Evolutionary conservation across 1,140 invertebrate species (phyloP).

Genomic region (Lamellibrachia luymesi): DNA sequence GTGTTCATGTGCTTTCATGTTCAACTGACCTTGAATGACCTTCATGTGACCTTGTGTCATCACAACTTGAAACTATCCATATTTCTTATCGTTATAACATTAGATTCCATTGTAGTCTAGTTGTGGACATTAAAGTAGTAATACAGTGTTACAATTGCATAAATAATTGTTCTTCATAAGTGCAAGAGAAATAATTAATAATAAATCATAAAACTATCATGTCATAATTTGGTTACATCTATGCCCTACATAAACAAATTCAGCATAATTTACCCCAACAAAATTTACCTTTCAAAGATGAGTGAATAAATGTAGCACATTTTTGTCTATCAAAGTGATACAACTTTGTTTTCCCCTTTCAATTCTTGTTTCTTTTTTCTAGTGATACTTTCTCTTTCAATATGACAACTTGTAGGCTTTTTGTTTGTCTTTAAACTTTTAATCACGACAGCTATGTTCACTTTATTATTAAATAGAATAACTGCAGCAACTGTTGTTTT

Average conservation of each 20-base stretch:
- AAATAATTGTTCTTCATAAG: no score
- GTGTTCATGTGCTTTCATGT: conserved; percentile 4
- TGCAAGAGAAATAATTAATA: no score
- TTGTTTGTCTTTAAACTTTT: background rate
- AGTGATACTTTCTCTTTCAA: background rate
- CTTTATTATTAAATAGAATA: background rate
- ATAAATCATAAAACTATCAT: no score
- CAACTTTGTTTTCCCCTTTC: background rate
- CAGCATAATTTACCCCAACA: background rate
- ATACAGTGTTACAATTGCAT: background rate
- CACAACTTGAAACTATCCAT: background rate
- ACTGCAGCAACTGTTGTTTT: background rate
- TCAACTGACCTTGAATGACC: background rate
- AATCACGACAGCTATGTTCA: background rate
- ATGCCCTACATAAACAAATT: background rate
- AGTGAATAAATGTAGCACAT: background rate
- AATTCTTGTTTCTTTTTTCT: background rate
- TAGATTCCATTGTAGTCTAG: background rate
- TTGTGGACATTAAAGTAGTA: background rate
- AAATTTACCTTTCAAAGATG: background rate
- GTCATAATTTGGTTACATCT: background rate
- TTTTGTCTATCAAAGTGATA: background rate
- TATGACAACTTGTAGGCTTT: background rate
- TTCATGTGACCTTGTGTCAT: background rate
- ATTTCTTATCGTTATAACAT: background rate